phyloP scores from a whole-genome alignment of 2,113 vertebrate species.

The Synchiropus splendidus region DNA sequence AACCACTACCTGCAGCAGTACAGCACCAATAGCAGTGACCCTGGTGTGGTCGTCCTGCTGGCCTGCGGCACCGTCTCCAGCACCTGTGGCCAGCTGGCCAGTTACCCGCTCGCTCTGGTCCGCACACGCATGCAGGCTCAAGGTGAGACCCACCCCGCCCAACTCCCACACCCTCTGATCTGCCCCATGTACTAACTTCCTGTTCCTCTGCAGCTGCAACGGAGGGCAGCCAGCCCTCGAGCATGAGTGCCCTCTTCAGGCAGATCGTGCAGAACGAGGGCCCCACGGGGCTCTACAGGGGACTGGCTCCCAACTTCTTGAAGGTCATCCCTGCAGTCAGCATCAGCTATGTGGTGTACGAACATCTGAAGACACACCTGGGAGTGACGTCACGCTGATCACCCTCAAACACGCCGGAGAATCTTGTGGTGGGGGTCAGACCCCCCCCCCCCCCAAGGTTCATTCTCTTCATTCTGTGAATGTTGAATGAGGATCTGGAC shows the following conservation, averaged over 20 bases:
- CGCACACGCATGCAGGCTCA: slow-evolving; percentile 96
- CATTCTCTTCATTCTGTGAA: slow-evolving; percentile 89
- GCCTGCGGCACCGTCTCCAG: slow-evolving; percentile 93
- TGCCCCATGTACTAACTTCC: neutral
- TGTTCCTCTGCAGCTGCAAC: slow-evolving; percentile 63
- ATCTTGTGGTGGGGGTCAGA: slow-evolving; percentile 10
- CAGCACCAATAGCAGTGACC: slow-evolving; percentile 71
- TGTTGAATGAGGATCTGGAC: slow-evolving; percentile 51
- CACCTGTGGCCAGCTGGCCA: slow-evolving; percentile 91
- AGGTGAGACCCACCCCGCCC: slow-evolving; percentile 63
- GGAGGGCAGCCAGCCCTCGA: slow-evolving; percentile 65
- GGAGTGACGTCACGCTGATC: slow-evolving; percentile 84
- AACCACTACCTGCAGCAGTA: slow-evolving; percentile 84
- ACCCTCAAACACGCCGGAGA: neutral
- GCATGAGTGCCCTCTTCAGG: slow-evolving; percentile 84
- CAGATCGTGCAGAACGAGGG: slow-evolving; percentile 90
- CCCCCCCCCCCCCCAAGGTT: slow-evolving; percentile 25
- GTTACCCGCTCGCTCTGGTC: slow-evolving; percentile 87
- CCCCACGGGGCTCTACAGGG: slow-evolving; percentile 84
- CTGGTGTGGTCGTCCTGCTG: slow-evolving; percentile 81
- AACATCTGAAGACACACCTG: slow-evolving; percentile 87
- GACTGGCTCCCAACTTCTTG: slow-evolving; percentile 92
- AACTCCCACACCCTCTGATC: neutral
- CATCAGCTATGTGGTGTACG: slow-evolving; percentile 98
- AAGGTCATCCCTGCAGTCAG: slow-evolving; percentile 96